These are phyloP conservation scores for Indicator maculatus DNA, from an alignment of 2,113 vertebrate genomes.

Conservation along the genomic window DNA sequence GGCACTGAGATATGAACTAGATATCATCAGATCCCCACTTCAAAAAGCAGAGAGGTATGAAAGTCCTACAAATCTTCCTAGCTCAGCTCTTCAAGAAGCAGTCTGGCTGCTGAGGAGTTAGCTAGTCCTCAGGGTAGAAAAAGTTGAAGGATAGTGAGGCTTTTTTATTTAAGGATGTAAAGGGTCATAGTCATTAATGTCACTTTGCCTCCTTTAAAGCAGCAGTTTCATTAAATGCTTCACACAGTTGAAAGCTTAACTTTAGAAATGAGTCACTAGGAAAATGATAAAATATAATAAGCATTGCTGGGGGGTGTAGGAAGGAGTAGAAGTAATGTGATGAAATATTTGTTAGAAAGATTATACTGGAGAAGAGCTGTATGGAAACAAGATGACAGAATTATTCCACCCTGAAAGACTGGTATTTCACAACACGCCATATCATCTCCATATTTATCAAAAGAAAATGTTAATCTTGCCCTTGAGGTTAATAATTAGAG, in stretches of 20 bases:
- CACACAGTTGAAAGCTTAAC: not conserved
- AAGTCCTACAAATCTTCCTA: not conserved
- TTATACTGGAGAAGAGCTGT: constrained; percentile 13
- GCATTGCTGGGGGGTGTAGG: not conserved
- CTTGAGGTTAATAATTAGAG: not conserved
- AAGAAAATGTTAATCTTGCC: constrained; percentile 1
- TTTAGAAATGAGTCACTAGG: constrained; percentile 25
- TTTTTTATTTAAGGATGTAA: not conserved
- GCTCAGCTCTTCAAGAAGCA: not conserved
- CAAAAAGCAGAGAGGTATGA: not conserved
- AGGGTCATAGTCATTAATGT: not conserved
- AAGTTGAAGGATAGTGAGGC: not conserved
- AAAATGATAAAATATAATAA: constrained; percentile 28
- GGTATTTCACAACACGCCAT: not conserved
- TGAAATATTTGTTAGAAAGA: constrained; percentile 43
- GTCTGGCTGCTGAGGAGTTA: not conserved
- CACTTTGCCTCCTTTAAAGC: not conserved
- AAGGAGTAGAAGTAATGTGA: not conserved
- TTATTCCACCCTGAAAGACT: constrained; percentile 18
- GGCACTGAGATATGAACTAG: not conserved
- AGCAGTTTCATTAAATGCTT: not conserved
- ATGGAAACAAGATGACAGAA: constrained; percentile 46
- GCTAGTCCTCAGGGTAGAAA: not conserved
- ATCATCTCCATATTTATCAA: constrained; percentile 3
- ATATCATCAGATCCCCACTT: not conserved